Percentiles rank a stretch among this genome's conserved stretches.
Conservation (phyloP, 2,888 invertebrate species). For the Oithona nana region DNA sequence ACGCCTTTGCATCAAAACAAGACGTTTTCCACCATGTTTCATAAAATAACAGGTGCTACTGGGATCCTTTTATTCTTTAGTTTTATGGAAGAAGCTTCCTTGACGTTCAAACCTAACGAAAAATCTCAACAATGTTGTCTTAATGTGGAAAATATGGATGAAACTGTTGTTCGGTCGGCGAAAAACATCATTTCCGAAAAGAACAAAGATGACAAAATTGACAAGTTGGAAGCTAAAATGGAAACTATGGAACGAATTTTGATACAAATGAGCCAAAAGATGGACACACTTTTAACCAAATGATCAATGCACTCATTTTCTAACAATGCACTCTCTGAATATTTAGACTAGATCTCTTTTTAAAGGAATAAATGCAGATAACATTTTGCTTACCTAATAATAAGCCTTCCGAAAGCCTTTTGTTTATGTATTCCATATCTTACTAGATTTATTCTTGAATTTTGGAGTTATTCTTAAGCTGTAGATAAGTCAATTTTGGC, state of each 20-base stretch:
- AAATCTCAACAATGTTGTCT: background rate
- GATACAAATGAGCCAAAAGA: background rate
- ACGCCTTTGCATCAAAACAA: background rate
- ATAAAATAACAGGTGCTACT: constrained; percentile 4
- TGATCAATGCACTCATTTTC: too few species aligned
- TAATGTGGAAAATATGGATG: background rate
- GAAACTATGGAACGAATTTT: background rate
- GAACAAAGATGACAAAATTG: background rate
- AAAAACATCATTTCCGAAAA: background rate
- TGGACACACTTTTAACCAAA: too few species aligned
- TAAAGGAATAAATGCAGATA: too few species aligned
- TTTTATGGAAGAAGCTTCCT: background rate
- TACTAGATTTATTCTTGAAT: too few species aligned
- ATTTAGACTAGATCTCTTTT: too few species aligned
- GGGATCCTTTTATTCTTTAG: constrained; percentile 4
- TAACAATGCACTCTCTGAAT: too few species aligned
- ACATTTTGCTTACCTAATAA: too few species aligned
- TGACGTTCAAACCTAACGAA: constrained; percentile 9
- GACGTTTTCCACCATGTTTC: background rate
- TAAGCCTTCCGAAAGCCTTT: too few species aligned
- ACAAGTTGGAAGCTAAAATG: background rate
- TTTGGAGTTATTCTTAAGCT: too few species aligned
- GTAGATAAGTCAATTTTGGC: too few species aligned
- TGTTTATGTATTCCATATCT: too few species aligned
- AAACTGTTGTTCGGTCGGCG: background rate